These are phyloP conservation scores for Hiodon alosoides DNA, from an alignment of 2,113 vertebrate species.

Conservation along the genomic window DNA sequence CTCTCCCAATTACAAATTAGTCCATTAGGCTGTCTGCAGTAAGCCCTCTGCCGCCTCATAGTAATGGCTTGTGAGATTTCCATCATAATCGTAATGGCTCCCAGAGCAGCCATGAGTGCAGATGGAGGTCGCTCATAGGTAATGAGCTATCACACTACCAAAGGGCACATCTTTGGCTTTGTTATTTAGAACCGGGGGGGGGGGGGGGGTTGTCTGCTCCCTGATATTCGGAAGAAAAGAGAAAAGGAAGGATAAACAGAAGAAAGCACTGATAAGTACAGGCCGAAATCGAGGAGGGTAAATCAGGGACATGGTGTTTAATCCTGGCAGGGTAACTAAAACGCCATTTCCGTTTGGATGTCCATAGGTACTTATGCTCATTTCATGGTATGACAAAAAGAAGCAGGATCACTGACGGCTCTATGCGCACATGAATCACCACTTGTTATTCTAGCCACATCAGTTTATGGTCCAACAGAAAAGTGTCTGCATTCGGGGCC, in stretches of 20 bases:
- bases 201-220: slow-evolving; percentile 10
- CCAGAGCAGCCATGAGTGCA: slow-evolving; percentile 97
- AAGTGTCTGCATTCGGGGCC: slow-evolving; percentile 52
- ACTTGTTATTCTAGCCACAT: slow-evolving; percentile 53
- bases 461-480: slow-evolving; percentile 32
- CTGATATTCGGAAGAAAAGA: slow-evolving; percentile 16
- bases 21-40: slow-evolving; percentile 98
- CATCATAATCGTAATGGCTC: slow-evolving; percentile 99
- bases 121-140: slow-evolving; percentile 98
- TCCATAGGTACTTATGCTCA: slow-evolving; percentile 34
- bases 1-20: slow-evolving; percentile 99
- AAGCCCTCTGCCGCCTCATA: slow-evolving; percentile 90
- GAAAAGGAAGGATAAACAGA: neutral
- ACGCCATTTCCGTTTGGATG: slow-evolving; percentile 42
- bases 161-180: slow-evolving; percentile 92
- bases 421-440: slow-evolving; percentile 50
- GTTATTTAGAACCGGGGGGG: slow-evolving; percentile 79
- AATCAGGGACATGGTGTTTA: slow-evolving; percentile 30
- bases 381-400: slow-evolving; percentile 38
- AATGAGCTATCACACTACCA: slow-evolving; percentile 97
- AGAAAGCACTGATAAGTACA: slow-evolving; percentile 36
- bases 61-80: slow-evolving; percentile 99
- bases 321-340: slow-evolving; percentile 35
- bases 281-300: slow-evolving; percentile 27
- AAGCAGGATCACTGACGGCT: slow-evolving; percentile 44